phyloP scores from a whole-genome alignment of 2,888 invertebrate genomes.

The Zygaena filipendulae region DNA sequence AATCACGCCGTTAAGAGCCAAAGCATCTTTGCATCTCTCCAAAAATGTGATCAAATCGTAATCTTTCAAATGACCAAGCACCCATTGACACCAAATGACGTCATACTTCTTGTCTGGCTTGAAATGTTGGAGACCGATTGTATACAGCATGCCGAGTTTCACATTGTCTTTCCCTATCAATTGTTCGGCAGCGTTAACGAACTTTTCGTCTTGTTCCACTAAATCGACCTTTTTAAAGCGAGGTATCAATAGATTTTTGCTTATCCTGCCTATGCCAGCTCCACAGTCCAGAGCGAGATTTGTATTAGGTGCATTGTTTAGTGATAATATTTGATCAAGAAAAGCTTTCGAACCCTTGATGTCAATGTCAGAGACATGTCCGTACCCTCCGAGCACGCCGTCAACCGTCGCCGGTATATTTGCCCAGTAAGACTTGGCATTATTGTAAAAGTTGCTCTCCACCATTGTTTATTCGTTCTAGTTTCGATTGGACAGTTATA shows the following conservation, averaged over 20 bases:
- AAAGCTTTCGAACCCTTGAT: conserved; percentile 87
- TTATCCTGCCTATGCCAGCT: conserved; percentile 95
- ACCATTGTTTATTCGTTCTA: too few species aligned
- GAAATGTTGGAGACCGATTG: conserved; percentile 86
- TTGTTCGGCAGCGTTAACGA: conserved; percentile 78
- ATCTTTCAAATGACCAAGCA: conserved; percentile 88
- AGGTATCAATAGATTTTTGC: conserved; percentile 82
- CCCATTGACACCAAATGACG: conserved; percentile 98
- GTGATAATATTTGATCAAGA: conserved; percentile 61
- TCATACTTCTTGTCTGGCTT: conserved; percentile 84
- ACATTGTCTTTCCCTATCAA: conserved; percentile 38
- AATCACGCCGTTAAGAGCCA: conserved; percentile 35
- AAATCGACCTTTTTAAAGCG: conserved; percentile 87
- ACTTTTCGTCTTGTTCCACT: conserved; percentile 89
- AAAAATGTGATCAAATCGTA: conserved; percentile 82
- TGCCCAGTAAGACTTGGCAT: conserved; percentile 88
- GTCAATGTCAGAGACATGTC: conserved; percentile 85
- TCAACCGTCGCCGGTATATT: conserved; percentile 87
- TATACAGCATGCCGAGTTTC: conserved; percentile 75
- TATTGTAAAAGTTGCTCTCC: conserved; percentile 70
- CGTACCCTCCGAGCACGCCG: conserved; percentile 96
- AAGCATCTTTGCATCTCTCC: conserved; percentile 64
- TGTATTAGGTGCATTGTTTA: conserved; percentile 63
- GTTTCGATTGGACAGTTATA: not conserved
- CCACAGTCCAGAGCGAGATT: conserved; percentile 91